A percentile compares a stretch with the other conserved stretches of the same genome.
phyloP scores from a whole-genome alignment of 2,888 invertebrate species.

The Serripes groenlandicus region DNA sequence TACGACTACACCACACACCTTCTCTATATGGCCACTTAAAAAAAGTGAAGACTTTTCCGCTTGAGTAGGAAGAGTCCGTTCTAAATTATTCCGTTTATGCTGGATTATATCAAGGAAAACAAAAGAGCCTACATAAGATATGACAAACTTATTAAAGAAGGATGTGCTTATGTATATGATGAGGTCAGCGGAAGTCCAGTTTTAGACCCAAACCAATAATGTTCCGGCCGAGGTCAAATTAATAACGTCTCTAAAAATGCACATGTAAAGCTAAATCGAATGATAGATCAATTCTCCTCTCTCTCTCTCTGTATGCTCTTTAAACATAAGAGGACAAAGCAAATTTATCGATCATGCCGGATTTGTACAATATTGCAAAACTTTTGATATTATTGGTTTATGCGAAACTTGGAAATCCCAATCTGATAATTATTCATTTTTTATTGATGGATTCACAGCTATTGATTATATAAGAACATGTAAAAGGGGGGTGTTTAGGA shows the following conservation, averaged over 20 bases:
- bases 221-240: neutral
- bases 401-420: neutral
- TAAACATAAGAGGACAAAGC: neutral
- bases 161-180: constrained; percentile 11
- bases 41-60: neutral
- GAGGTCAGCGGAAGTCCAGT: neutral
- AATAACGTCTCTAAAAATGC: neutral
- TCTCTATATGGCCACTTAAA: too few relatives aligned
- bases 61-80: neutral
- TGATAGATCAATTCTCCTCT: neutral
- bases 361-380: neutral
- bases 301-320: neutral
- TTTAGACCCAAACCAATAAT: neutral
- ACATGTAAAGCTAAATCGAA: too few relatives aligned
- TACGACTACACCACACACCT: too few relatives aligned
- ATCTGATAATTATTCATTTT: neutral
- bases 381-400: neutral
- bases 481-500: neutral
- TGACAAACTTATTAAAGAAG: constrained; percentile 7
- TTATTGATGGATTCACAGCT: neutral
- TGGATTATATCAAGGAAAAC: neutral
- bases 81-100: neutral
- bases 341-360: neutral
- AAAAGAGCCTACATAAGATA: neutral
- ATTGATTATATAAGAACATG: neutral